Evolutionary conservation across 2,113 vertebrate genomes (phyloP), one percentile per base, ranked within the genome.

Genomic region (Helogale parvula): DNA sequence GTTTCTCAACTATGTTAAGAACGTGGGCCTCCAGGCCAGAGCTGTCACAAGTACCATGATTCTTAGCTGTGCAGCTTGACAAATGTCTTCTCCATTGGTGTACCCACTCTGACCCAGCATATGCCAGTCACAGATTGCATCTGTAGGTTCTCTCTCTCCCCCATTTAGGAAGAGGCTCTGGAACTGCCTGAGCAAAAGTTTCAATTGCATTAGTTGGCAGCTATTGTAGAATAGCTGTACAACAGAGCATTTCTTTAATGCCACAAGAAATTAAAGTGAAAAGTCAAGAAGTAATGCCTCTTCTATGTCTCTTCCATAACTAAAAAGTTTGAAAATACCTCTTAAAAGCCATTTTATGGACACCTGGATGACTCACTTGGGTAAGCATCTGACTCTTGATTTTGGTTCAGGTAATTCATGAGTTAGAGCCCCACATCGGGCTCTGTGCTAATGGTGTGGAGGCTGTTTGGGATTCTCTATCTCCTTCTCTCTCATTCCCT

Each of bases 1-100:
- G 11, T 63, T 96, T 93, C 85, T 96, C 74, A 92, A 47, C 52
- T 77, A 15, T 45, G 38, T 84, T 87, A 88, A 96, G 84, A 57
- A 90, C 68, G 27, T 35, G 57, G n/a, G 41, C 90, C 92, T 93
- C 65, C 31, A 54, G 93, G 90, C 57, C 3, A 5, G 27, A 52
- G 80, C 50, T 81, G 50, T 96, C 94, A 54, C 1, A 54, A n/a
- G 7, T 25, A 38, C 74, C 27, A 2, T 82, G 90, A 82, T 76
- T 93, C 72, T 96, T 90, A 76, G 27, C 63, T 92, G 66, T 45
- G 16, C 23, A 45, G 66, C 10, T 79, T 93, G 52, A 90, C 47
- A 88, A 94, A 77, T 0, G 0, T 38, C 41, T 86, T 81, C 76
- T 68, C 63, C 68, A 63, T 65, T 1, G 0, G 15, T 29, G 1